These are phyloP conservation scores for Epistrophe grossulariae DNA, from an alignment of 2,888 invertebrate species.

Conservation along the genomic window DNA sequence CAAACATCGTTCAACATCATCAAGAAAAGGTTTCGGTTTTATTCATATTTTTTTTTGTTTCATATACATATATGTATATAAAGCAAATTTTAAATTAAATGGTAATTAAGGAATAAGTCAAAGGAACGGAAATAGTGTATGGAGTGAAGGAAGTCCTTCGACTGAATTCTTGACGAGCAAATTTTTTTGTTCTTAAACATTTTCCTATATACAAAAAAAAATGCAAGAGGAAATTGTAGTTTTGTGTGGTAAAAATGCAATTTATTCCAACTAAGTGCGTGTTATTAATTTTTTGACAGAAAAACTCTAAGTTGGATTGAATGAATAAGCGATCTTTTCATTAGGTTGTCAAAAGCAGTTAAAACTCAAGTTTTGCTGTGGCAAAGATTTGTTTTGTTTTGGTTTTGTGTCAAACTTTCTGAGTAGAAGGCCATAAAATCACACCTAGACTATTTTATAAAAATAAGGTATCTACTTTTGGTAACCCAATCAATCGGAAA, in stretches of 20 bases:
- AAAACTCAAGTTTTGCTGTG: neutral
- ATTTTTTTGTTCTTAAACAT: neutral
- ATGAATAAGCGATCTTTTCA: neutral
- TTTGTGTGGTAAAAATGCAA: slow-evolving; percentile 29
- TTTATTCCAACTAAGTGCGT: slow-evolving; percentile 18
- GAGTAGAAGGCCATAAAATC: no score
- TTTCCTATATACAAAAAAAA: slow-evolving; percentile 3
- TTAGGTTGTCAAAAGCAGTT: neutral
- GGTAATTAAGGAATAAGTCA: slow-evolving; percentile 45
- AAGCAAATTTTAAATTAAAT: slow-evolving; percentile 51
- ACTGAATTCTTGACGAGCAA: slow-evolving; percentile 14
- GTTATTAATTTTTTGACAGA: slow-evolving; percentile 17
- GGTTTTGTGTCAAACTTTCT: no score
- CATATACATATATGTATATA: slow-evolving; percentile 12
- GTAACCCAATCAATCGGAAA: no score
- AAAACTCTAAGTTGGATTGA: neutral
- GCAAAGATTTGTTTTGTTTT: neutral
- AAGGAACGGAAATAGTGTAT: slow-evolving; percentile 28
- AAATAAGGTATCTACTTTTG: no score
- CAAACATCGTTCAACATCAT: slow-evolving; percentile 2
- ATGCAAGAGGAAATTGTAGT: slow-evolving; percentile 17
- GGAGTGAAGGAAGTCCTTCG: slow-evolving; percentile 18
- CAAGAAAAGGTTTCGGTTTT: slow-evolving; percentile 5
- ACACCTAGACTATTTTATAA: no score
- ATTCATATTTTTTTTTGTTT: neutral